Conservation (phyloP, 2,797 vertebrate species). For the Netta rufina region DNA sequence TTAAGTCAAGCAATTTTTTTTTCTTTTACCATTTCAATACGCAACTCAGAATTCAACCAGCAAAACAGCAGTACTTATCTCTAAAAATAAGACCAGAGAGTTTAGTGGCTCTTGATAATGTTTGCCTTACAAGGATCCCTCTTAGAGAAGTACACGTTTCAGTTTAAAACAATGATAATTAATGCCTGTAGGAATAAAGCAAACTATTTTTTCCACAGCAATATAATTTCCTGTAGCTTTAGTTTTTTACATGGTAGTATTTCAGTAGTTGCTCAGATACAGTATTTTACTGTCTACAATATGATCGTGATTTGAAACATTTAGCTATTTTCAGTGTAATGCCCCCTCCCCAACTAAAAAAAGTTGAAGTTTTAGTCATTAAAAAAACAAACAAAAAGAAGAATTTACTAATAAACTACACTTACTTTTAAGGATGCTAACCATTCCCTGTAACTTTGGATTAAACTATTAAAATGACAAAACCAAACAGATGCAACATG, state of each 20-base stretch:
- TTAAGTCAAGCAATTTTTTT: neutral
- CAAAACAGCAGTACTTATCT: neutral
- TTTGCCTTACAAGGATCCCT: constrained; percentile 9
- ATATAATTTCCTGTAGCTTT: constrained; percentile 22
- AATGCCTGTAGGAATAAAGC: constrained; percentile 37
- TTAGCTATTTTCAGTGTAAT: neutral
- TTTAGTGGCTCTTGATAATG: constrained; percentile 31
- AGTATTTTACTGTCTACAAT: neutral
- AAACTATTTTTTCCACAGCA: constrained; percentile 31
- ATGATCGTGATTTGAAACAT: neutral
- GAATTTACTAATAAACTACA: neutral
- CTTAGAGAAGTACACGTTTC: constrained; percentile 12
- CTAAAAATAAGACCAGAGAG: constrained; percentile 30
- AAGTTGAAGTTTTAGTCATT: neutral
- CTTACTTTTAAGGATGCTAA: neutral
- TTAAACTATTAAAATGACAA: neutral
- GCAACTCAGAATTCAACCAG: neutral
- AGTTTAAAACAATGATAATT: constrained; percentile 54
- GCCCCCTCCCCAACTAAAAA: rapidly evolving
- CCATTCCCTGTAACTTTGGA: rapidly evolving
- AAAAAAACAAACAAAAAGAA: neutral
- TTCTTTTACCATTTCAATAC: neutral
- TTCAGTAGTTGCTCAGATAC: neutral
- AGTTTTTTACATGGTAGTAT: constrained; percentile 11
- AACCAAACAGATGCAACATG: neutral